phyloP scores from a whole-genome alignment of 2,113 vertebrate species.

The Corydoras sp. region DNA sequence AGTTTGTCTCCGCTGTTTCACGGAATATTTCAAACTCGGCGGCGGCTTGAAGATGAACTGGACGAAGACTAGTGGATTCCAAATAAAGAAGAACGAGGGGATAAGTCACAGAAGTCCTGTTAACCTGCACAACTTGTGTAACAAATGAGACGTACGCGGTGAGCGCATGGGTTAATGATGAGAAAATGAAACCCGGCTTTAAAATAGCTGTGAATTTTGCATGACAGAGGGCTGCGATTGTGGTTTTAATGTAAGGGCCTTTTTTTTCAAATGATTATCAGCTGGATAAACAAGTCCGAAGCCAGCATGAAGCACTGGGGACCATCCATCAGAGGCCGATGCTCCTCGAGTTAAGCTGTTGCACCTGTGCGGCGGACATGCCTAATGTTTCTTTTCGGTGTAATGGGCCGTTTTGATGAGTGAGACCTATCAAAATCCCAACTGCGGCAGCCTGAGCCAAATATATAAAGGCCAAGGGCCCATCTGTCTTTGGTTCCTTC shows the following conservation, averaged over 20 bases:
- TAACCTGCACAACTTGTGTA: too few relatives aligned
- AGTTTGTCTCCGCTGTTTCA: too few relatives aligned
- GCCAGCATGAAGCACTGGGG: slow-evolving; percentile 11
- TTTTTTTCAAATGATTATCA: slow-evolving; percentile 6
- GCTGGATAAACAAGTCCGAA: slow-evolving; percentile 25
- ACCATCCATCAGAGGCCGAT: slow-evolving; percentile 31
- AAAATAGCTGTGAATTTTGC: neutral
- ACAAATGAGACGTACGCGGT: neutral
- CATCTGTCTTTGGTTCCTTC: slow-evolving; percentile 31
- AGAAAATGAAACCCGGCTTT: slow-evolving; percentile 1
- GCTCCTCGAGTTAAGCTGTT: slow-evolving; percentile 11
- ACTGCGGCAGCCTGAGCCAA: slow-evolving; percentile 20
- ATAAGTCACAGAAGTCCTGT: too few relatives aligned
- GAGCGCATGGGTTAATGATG: neutral
- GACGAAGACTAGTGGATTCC: too few relatives aligned
- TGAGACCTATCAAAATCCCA: slow-evolving; percentile 38
- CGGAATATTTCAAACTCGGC: too few relatives aligned
- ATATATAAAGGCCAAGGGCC: slow-evolving; percentile 33
- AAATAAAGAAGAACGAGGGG: too few relatives aligned
- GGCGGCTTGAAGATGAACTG: too few relatives aligned
- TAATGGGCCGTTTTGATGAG: slow-evolving; percentile 51
- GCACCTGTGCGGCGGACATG: slow-evolving; percentile 39
- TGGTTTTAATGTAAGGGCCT: neutral
- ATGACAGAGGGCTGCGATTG: neutral
- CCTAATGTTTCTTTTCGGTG: slow-evolving; percentile 43